Evolutionary conservation across 2,113 vertebrate genomes (phyloP).

Genomic region (Patagioenas fasciata): DNA sequence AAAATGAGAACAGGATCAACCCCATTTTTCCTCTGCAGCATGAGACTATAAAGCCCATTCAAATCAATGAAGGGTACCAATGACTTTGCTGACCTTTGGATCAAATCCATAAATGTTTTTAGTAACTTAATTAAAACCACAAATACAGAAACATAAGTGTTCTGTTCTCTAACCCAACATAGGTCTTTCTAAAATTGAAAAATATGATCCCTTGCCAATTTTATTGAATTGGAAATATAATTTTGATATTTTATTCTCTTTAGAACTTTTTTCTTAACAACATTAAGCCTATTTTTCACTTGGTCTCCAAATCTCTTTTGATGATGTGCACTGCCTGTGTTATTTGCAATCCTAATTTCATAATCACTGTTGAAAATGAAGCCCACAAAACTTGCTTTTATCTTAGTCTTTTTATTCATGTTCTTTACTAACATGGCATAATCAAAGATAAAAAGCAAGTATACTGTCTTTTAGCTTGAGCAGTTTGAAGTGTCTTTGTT

Average conservation of each 20-base stretch:
- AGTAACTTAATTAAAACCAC: conserved; percentile 33
- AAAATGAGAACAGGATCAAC: conserved; percentile 1
- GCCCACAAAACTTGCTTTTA: not conserved
- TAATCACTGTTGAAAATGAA: conserved; percentile 19
- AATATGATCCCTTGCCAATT: not conserved
- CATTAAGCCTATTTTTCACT: not conserved
- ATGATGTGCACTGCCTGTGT: not conserved
- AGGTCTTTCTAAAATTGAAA: conserved; percentile 8
- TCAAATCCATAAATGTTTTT: conserved; percentile 34
- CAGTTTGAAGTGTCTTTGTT: not conserved
- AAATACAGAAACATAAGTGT: conserved; percentile 10
- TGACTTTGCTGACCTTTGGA: conserved; percentile 41
- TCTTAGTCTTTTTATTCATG: not conserved
- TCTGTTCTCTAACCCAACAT: not conserved
- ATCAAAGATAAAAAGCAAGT: not conserved
- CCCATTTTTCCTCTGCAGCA: not conserved
- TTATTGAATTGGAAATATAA: not conserved
- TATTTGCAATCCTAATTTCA: conserved; percentile 3
- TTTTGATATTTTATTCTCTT: not conserved
- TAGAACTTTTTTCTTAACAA: not conserved
- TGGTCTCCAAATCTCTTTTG: not conserved
- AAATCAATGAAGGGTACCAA: conserved; percentile 22
- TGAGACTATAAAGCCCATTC: conserved; percentile 36
- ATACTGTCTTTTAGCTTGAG: not conserved
- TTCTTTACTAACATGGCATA: not conserved